Evolutionary conservation across 1,140 invertebrate species (phyloP), one percentile per base, ranked within the genome.

Genomic region (Apocrypta bakeri): DNA sequence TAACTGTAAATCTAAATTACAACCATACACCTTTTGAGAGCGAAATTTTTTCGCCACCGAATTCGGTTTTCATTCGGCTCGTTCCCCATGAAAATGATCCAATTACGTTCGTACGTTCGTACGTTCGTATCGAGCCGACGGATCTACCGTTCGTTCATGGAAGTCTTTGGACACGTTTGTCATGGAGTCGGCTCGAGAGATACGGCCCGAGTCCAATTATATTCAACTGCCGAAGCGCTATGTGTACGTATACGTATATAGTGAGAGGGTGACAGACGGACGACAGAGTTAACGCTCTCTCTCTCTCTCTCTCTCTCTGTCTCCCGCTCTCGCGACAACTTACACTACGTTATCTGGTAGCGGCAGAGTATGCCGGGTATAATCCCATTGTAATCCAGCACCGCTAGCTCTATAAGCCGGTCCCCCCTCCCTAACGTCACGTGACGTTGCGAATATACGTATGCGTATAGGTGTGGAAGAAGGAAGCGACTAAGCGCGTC

Each of bases 271-370:
- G 37, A 78, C 64, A 84, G 83, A 85, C 81, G 83, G 83, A 84
- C 82, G 71, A 56, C 77, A 63, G 66, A 86, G 88, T 88, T 86
- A 89, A 90, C 86, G 84, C 77, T 63, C 37, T 74, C 73, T 17
- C 42, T 48, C 42, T 48, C 42, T 48, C 42, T 48, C 42, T 48
- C 42, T 14, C 42, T 17, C 42, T 48, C 14, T 14, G 4, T 12
- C 42, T 48, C n/a, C n/a, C n/a, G n/a, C n/a, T n/a, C n/a, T n/a
- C n/a, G 88, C 87, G 90, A 92, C 90, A 91, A 91, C 87, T 91
- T 91, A 90, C 89, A 90, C 84, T 86, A 87, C 89, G 89, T 91
- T 92, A 92, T 92, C 91, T 92, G 84, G 86, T 90, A 87, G 87
- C 86, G 89, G 86, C 90, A 92, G 90, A 89, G 90, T 91, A 87